A percentile compares a stretch with the other conserved stretches of the same genome.
These are phyloP conservation scores for Drosophila sordidula DNA, from an alignment of 2,888 invertebrate species.

Conservation along the genomic window DNA sequence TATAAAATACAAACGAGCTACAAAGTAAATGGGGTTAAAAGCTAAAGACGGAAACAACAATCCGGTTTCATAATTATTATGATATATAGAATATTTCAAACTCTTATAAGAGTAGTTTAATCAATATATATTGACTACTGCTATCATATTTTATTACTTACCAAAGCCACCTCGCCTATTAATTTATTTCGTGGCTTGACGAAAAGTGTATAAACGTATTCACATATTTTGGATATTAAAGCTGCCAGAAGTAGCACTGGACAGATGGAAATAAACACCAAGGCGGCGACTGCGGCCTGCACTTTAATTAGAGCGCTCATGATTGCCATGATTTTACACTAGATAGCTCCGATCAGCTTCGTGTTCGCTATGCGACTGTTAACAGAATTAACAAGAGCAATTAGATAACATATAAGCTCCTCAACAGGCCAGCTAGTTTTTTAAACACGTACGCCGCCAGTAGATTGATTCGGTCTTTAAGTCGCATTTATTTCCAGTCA, in stretches of 20 bases:
- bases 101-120: too few species aligned
- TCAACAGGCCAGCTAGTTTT: background rate
- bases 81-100: too few species aligned
- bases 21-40: too few species aligned
- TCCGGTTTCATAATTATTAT: too few species aligned
- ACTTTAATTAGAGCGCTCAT: constrained; percentile 11
- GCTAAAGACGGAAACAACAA: too few species aligned
- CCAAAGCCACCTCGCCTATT: constrained; percentile 70
- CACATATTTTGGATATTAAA: constrained; percentile 19
- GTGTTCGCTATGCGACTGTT: constrained; percentile 1
- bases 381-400: background rate
- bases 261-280: constrained; percentile 6
- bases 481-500: background rate
- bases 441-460: background rate
- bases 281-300: constrained; percentile 1
- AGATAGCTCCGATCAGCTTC: background rate
- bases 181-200: constrained; percentile 29
- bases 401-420: background rate
- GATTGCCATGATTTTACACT: constrained; percentile 6
- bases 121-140: too few species aligned
- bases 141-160: constrained; percentile 30
- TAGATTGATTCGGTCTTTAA: background rate
- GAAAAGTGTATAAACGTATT: background rate
- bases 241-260: constrained; percentile 48
- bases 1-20: too few species aligned